phyloP scores from a whole-genome alignment of 2,797 vertebrate species.

The Poeciliopsis turneri region DNA sequence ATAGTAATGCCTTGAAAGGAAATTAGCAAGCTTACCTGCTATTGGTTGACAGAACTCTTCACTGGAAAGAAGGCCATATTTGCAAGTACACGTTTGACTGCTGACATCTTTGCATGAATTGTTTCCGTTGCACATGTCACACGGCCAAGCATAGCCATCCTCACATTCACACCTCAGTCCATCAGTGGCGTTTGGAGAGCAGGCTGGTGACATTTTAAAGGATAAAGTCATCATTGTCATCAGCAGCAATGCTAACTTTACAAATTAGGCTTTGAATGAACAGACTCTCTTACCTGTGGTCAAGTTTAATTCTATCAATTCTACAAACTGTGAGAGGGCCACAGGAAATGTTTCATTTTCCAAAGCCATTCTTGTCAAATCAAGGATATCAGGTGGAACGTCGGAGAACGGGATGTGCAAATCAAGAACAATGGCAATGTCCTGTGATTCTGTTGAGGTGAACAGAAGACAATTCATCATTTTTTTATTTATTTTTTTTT shows the following conservation, averaged over 20 bases:
- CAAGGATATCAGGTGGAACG: neutral
- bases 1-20: neutral
- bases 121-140: neutral
- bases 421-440: neutral
- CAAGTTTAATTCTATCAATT: neutral
- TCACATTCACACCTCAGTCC: neutral
- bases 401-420: neutral
- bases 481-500: no score
- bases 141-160: neutral
- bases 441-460: neutral
- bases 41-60: neutral
- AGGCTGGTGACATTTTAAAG: neutral
- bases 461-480: neutral
- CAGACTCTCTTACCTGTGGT: neutral
- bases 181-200: neutral
- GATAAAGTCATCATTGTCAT: neutral
- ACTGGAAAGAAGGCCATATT: neutral
- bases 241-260: neutral
- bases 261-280: neutral
- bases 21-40: neutral
- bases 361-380: neutral
- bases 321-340: neutral
- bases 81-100: neutral
- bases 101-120: conserved; percentile 5
- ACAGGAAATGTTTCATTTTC: neutral